Evolutionary conservation across 2,113 vertebrate genomes (phyloP), one percentile per base, ranked within the genome.

Genomic region (Pseudorhombus dupliciocellatus): DNA sequence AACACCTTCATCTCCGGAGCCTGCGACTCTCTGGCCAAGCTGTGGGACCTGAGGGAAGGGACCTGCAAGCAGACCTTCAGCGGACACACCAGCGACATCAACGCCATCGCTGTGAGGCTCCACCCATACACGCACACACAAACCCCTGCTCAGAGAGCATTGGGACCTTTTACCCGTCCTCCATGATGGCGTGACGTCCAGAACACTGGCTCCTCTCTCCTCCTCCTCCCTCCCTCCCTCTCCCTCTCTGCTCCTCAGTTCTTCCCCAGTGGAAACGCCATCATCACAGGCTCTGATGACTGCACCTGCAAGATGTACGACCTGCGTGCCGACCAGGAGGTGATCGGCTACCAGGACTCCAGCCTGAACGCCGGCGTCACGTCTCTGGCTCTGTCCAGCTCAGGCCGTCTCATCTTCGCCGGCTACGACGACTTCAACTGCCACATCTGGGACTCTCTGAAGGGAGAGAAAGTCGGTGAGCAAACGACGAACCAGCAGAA

Each of bases 341-440:
- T 98, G 7, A 88, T 94, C 42, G 9, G 87, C 71, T 98, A 97
- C 30, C 93, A 95, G 1, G 95, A 97, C 9, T 48, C 89, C 84
- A 95, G 92, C 21, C 95, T 97, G 79, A 97, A 96, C 73, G 95
- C 97, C 0, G 96, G 97, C 0, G 96, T 98, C 87, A 99, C 97
- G 44, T 99, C 97, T 0, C 61, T 99, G 25, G 93, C 97, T 48
- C 94, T 99, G 75, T 98, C 97, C 40, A 93, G 91, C 86, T 98
- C 97, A 0, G 97, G 97, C 0, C 96, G 97, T 70, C 96, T 99
- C 22, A 89, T 99, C 87, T 92, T 99, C 46, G 96, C 97, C 0
- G 97, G 97, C 6, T 98, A 99, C 1, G 97, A 98, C 0, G 96
- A 99, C 92, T 99, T 98, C 92, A 99, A 98, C 90, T 99, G 97